A percentile compares a stretch with the other conserved stretches of the same genome.
Conservation (phyloP, 2,888 invertebrate genomes). For the Drosophila gaucha region DNA sequence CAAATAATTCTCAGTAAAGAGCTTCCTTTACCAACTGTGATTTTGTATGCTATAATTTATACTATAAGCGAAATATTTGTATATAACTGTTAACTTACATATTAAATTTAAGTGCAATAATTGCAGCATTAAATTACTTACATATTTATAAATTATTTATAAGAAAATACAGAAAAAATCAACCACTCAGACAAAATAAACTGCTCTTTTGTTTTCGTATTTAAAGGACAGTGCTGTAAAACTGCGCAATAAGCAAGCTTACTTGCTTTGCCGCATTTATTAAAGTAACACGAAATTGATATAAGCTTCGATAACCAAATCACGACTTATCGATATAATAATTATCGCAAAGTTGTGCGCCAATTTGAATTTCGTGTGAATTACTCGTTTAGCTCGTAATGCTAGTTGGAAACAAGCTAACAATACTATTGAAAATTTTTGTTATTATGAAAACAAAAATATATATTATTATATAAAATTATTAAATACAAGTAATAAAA, state of each 20-base stretch:
- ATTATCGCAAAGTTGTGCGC: constrained; percentile 22
- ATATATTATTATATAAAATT: not conserved
- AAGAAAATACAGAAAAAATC: constrained; percentile 31
- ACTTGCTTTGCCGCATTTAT: not conserved
- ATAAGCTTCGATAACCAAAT: constrained; percentile 16
- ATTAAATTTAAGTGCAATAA: constrained; percentile 2
- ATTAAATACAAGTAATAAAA: no score
- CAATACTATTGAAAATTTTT: not conserved
- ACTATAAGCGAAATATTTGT: constrained; percentile 28
- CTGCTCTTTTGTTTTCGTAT: not conserved
- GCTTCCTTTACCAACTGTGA: constrained; percentile 52
- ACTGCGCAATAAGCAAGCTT: not conserved
- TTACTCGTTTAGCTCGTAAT: not conserved
- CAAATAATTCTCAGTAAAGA: constrained; percentile 25
- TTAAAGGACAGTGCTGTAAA: constrained; percentile 33
- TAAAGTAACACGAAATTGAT: not conserved
- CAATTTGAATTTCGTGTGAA: constrained; percentile 17
- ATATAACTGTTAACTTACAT: constrained; percentile 16
- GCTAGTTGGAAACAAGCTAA: not conserved
- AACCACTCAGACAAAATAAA: constrained; percentile 18
- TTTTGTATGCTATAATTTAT: constrained; percentile 34
- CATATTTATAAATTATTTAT: constrained; percentile 11
- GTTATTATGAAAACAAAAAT: not conserved
- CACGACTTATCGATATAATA: constrained; percentile 6
- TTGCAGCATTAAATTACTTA: constrained; percentile 21